phyloP scores from a whole-genome alignment of 2,113 vertebrate species.

The Maccullochella peelii region DNA sequence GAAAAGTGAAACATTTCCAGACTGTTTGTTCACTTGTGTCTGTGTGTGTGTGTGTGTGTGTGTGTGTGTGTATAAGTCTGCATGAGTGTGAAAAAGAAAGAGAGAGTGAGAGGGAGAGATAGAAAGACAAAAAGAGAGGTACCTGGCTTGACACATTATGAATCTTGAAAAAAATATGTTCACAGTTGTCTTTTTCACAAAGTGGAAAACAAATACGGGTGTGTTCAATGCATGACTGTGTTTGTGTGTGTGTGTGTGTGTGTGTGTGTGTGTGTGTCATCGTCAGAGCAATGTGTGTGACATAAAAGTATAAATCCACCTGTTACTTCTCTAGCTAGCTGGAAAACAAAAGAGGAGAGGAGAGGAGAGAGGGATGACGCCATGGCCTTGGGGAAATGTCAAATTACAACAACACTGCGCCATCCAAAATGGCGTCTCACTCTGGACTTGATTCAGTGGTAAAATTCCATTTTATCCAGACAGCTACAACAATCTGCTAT shows the following conservation, averaged over 20 bases:
- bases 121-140: constrained; percentile 26
- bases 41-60: background rate
- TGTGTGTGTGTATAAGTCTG: background rate
- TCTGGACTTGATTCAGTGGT: constrained; percentile 33
- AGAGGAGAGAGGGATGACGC: constrained; percentile 26
- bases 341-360: constrained; percentile 4
- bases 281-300: constrained; percentile 22
- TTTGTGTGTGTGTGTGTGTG: constrained; percentile 3
- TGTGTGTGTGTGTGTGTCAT: constrained; percentile 17
- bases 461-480: constrained; percentile 59
- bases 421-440: constrained; percentile 46
- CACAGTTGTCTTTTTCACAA: constrained; percentile 36
- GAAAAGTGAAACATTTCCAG: constrained; percentile 59
- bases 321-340: constrained; percentile 30
- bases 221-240: background rate
- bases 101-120: constrained; percentile 3
- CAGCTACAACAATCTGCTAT: constrained; percentile 31
- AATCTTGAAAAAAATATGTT: constrained; percentile 43
- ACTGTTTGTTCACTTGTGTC: constrained; percentile 17
- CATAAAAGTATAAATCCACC: constrained; percentile 21
- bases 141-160: constrained; percentile 36
- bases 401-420: constrained; percentile 53
- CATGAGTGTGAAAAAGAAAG: constrained; percentile 2
- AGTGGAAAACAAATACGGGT: constrained; percentile 42
- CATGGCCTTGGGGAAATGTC: constrained; percentile 54